Percentiles rank a stretch among this genome's conserved stretches.
phyloP scores from a whole-genome alignment of 1,140 invertebrate genomes.

The Arion vulgaris region DNA sequence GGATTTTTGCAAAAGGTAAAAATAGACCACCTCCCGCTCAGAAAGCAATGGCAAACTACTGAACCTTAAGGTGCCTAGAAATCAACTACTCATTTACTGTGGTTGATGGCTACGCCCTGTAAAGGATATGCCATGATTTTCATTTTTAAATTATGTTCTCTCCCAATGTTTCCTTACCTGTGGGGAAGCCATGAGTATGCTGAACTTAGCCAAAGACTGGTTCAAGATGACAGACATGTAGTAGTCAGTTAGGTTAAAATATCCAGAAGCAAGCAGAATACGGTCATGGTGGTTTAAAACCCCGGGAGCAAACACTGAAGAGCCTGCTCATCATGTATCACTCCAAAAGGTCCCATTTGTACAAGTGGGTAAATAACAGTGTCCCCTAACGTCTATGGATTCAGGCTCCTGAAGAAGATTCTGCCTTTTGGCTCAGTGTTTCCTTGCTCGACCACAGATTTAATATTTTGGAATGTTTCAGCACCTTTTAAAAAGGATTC shows the following conservation, averaged over 20 bases:
- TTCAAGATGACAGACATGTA: constrained; percentile 87
- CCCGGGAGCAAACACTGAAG: constrained; percentile 81
- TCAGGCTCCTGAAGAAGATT: not conserved
- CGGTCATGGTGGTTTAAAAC: constrained; percentile 57
- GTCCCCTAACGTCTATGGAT: constrained; percentile 73
- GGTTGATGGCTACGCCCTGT: too few relatives aligned
- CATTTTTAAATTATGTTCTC: too few relatives aligned
- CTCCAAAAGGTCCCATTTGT: constrained; percentile 93
- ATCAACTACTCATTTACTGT: too few relatives aligned
- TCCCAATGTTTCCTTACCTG: constrained; percentile 76
- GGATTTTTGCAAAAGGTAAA: too few relatives aligned
- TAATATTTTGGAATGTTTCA: not conserved
- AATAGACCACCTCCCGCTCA: too few relatives aligned
- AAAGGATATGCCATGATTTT: too few relatives aligned
- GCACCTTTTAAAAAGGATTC: constrained; percentile 23
- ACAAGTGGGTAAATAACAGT: constrained; percentile 94
- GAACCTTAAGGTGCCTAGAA: too few relatives aligned
- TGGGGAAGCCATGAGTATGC: constrained; percentile 95
- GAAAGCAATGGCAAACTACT: too few relatives aligned
- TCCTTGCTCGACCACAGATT: not conserved
- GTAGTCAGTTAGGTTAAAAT: constrained; percentile 94
- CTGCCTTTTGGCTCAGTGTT: not conserved
- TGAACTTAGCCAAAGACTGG: constrained; percentile 82
- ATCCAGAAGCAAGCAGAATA: constrained; percentile 91
- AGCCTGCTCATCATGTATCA: constrained; percentile 86